These are phyloP conservation scores for Patella depressa DNA, from an alignment of 2,888 invertebrate genomes.

Conservation along the genomic window DNA sequence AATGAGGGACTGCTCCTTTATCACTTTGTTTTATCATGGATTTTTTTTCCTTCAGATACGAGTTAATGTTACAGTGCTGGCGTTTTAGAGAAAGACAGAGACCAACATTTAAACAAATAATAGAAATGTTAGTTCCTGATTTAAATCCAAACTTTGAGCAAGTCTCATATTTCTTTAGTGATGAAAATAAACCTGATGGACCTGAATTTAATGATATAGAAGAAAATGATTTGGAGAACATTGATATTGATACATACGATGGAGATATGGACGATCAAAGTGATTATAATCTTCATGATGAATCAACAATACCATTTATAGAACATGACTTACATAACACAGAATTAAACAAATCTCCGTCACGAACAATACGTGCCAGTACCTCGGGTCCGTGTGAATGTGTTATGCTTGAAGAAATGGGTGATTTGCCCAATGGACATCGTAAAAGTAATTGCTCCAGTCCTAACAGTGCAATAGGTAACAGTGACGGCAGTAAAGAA, in stretches of 20 bases:
- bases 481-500: slow-evolving; percentile 1
- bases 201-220: slow-evolving; percentile 13
- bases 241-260: neutral
- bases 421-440: neutral
- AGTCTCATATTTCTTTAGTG: slow-evolving; percentile 76
- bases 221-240: neutral
- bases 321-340: neutral
- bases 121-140: slow-evolving; percentile 80
- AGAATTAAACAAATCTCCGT: neutral
- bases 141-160: slow-evolving; percentile 78
- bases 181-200: slow-evolving; percentile 44
- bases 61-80: slow-evolving; percentile 95
- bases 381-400: neutral
- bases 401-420: neutral
- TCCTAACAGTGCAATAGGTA: neutral
- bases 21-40: too few relatives aligned
- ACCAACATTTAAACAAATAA: slow-evolving; percentile 83
- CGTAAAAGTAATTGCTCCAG: neutral
- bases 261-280: neutral
- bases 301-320: slow-evolving; percentile 12
- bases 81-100: slow-evolving; percentile 83
- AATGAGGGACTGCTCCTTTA: too few relatives aligned
- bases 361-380: neutral
- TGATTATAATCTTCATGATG: slow-evolving; percentile 2
- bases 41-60: slow-evolving; percentile 74